Evolutionary conservation across 2,888 invertebrate species (phyloP).

Genomic region (Hyalella azteca): DNA sequence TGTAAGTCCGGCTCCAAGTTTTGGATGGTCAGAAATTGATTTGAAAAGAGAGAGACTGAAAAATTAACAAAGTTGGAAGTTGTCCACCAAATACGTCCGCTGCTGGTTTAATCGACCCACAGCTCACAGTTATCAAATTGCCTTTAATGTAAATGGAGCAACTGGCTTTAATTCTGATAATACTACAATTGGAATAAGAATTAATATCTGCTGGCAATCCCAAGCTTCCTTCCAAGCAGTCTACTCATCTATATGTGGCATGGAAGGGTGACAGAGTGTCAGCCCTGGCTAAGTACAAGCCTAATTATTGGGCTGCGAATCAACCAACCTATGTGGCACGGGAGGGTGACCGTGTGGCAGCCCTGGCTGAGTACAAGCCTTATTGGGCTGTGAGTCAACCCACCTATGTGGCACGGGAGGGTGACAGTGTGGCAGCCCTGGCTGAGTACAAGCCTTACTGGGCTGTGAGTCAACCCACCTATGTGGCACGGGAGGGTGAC

Average conservation of each 20-base stretch:
- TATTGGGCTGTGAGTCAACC: not conserved
- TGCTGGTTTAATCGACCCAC: too few species aligned
- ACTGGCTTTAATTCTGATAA: too few species aligned
- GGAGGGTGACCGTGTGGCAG: not conserved
- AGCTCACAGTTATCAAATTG: too few species aligned
- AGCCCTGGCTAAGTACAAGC: not conserved
- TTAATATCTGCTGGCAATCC: too few species aligned
- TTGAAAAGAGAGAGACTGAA: too few species aligned
- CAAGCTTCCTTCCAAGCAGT: not conserved
- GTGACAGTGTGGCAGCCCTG: not conserved
- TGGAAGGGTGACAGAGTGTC: not conserved
- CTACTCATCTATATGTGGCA: not conserved
- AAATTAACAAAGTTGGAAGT: too few species aligned
- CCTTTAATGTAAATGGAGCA: too few species aligned
- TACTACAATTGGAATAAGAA: too few species aligned
- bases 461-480: not conserved
- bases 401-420: not conserved
- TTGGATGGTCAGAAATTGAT: too few species aligned
- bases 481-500: conserved; percentile 24
- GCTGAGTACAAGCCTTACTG: not conserved
- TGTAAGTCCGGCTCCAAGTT: too few species aligned
- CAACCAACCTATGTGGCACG: not conserved
- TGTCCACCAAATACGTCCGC: too few species aligned
- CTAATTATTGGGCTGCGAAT: not conserved
- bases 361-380: not conserved